Evolutionary conservation across 2,888 invertebrate species (phyloP).

Genomic region (Tetropium fuscum): DNA sequence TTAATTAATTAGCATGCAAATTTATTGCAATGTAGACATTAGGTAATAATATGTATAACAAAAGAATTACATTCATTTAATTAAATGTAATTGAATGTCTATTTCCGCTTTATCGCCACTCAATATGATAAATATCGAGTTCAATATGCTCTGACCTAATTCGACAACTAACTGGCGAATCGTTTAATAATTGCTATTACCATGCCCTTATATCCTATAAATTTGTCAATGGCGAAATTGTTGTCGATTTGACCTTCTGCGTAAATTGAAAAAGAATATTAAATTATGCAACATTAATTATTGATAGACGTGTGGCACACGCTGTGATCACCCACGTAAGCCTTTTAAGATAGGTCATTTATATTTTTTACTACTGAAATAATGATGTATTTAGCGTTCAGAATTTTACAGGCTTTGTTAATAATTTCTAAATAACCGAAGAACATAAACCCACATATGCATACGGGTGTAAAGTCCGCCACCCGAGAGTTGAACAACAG

Average conservation of each 20-base stretch:
- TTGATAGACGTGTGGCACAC: neutral
- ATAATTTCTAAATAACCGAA: no score
- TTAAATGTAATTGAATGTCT: slow-evolving; percentile 34
- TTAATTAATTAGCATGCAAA: slow-evolving; percentile 23
- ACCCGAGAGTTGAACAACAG: no score
- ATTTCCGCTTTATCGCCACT: slow-evolving; percentile 35
- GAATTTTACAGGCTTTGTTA: no score
- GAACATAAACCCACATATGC: no score
- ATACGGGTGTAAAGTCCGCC: no score
- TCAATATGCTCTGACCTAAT: slow-evolving; percentile 33
- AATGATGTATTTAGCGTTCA: no score
- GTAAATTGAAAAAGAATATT: neutral
- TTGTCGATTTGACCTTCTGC: neutral
- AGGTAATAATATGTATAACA: slow-evolving; percentile 26
- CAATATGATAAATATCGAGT: slow-evolving; percentile 22
- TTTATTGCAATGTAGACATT: slow-evolving; percentile 24
- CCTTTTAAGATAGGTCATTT: no score
- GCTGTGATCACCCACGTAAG: no score
- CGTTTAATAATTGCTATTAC: neutral
- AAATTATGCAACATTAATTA: neutral
- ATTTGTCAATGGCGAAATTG: slow-evolving; percentile 5
- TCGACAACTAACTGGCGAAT: slow-evolving; percentile 2
- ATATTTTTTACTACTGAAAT: no score
- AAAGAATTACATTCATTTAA: slow-evolving; percentile 39
- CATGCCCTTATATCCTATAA: neutral